A percentile compares a stretch with the other conserved stretches of the same genome.
phyloP scores from a whole-genome alignment of 2,113 vertebrate genomes.

The Calypte anna region DNA sequence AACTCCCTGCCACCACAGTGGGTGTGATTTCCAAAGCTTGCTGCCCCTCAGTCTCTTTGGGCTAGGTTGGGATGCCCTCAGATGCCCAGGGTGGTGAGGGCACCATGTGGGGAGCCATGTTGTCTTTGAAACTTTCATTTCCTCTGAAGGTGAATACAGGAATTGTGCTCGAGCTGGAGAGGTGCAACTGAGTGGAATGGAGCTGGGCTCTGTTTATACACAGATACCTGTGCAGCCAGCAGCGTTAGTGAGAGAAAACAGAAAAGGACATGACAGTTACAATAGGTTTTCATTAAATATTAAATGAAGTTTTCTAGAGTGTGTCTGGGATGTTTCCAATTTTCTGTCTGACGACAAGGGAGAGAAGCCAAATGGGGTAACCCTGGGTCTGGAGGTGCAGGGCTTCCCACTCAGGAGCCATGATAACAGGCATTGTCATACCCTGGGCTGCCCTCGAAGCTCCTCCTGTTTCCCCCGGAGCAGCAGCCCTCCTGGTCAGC shows the following conservation, averaged over 20 bases:
- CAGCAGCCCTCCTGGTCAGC: neutral
- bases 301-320: conserved; percentile 46
- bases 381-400: neutral
- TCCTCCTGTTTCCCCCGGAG: neutral
- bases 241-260: conserved; percentile 31
- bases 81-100: rapidly evolving
- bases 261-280: conserved; percentile 69
- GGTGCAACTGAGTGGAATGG: conserved; percentile 20
- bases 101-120: rapidly evolving
- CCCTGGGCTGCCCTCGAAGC: neutral
- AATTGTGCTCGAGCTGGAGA: neutral
- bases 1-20: rapidly evolving
- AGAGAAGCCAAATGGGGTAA: neutral
- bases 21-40: neutral
- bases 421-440: rapidly evolving
- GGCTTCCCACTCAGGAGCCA: neutral
- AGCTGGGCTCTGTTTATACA: conserved; percentile 49
- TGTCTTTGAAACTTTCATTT: neutral
- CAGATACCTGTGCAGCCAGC: conserved; percentile 53
- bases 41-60: neutral
- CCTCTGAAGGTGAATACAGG: neutral
- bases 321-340: conserved; percentile 12
- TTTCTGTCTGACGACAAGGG: neutral
- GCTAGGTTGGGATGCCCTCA: neutral
- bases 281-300: conserved; percentile 66